Evolutionary conservation across 2,888 invertebrate species (phyloP), one percentile per base, ranked within the genome.

Genomic region (Sphaerophoria rueppellii): DNA sequence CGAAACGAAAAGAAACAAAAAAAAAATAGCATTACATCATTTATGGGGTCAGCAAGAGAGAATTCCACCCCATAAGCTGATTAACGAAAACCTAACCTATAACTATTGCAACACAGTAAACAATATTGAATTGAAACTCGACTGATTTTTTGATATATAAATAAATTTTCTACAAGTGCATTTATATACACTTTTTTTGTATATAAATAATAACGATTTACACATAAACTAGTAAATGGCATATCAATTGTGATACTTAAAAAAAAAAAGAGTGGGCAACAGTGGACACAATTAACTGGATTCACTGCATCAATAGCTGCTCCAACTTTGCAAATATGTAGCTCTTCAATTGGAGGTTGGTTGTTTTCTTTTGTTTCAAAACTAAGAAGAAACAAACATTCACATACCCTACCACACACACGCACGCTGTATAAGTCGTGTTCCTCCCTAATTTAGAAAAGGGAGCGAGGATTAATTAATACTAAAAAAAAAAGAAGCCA

Each of bases 231-330:
- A 81, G 76, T 83, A 72, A 83, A 83, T 83, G 79, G 80, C 79
- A 80, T 83, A 83, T 80, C 79, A 81, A 80, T 85, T 85, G 85
- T 85, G 85, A 85, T 85, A 85, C 72, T 80, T 58, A 73, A 82
- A 60, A 12, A 2, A 24, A 2, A 48, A 43, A 11, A 35, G 16
- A 14, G 72, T 83, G 46, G 46, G 74, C 58, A 70, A 76, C n/a
- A 14, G 24, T 24, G 24, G 50, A 63, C 48, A 37, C 60, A 12
- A 60, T 12, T n/a, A 46, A 55, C 61, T 34, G 40, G 79, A 74
- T 65, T 78, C 71, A 71, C 60, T 48, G 54, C 63, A 37, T 67
- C 55, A 73, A 78, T 57, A 52, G 48, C 58, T 76, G 58, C 69
- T 58, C 52, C 11, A 24, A 24, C 52, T 72, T 43, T 52, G 76